Conservation (phyloP, 2,888 invertebrate genomes). For the Sarcophaga rosellei region DNA sequence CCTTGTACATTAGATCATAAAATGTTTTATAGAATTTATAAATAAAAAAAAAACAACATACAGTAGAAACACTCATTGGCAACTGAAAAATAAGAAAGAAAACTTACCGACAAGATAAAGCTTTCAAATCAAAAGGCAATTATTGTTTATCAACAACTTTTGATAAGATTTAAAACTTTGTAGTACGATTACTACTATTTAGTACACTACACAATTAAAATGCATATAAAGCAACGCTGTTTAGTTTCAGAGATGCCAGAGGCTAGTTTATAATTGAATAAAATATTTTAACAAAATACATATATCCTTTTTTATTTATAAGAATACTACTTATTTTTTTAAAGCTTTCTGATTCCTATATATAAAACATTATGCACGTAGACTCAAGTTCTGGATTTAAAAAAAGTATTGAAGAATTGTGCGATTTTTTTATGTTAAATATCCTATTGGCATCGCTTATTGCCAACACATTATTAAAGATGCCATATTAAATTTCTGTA, state of each 20-base stretch:
- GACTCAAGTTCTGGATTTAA: too few relatives aligned
- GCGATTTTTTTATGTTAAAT: too few relatives aligned
- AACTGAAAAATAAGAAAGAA: constrained; percentile 26
- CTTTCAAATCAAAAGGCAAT: constrained; percentile 20
- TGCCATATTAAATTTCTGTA: neutral
- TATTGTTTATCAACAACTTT: constrained; percentile 35
- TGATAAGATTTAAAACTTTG: constrained; percentile 27
- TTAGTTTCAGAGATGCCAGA: too few relatives aligned
- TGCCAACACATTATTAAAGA: neutral
- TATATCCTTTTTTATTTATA: too few relatives aligned
- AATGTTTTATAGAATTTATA: constrained; percentile 5
- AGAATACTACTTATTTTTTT: too few relatives aligned
- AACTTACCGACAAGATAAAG: constrained; percentile 32
- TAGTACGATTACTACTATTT: neutral
- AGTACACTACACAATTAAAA: neutral
- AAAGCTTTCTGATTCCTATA: too few relatives aligned
- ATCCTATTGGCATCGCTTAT: too few relatives aligned
- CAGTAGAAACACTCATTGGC: neutral
- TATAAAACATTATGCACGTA: too few relatives aligned
- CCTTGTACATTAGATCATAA: constrained; percentile 50
- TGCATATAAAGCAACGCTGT: neutral
- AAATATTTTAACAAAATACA: too few relatives aligned
- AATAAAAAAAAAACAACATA: neutral
- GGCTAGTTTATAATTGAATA: too few relatives aligned
- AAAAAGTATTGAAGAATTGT: too few relatives aligned